A percentile compares a stretch with the other conserved stretches of the same genome.
Evolutionary conservation across 2,797 vertebrate genomes (phyloP).

Genomic region (Lagocephalus sceleratus): DNA sequence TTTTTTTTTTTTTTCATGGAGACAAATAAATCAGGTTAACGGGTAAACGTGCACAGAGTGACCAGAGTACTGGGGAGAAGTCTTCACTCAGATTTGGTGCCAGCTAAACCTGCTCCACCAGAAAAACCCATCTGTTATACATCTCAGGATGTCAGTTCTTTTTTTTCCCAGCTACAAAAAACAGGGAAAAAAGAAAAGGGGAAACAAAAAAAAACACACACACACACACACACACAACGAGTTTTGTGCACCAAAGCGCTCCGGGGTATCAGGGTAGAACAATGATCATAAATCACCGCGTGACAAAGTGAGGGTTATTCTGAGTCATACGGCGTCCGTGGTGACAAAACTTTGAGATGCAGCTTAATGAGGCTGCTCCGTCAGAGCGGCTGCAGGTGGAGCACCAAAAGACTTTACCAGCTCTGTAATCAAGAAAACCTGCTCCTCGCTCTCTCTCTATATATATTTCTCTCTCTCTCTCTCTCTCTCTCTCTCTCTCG

Average conservation of each 20-base stretch:
- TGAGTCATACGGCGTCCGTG: conserved; percentile 52
- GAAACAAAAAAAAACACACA: not conserved
- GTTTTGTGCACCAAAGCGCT: conserved; percentile 52
- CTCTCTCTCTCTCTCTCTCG: conserved; percentile 10
- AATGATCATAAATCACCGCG: conserved; percentile 63
- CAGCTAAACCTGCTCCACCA: conserved; percentile 28
- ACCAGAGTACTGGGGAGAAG: too few relatives aligned
- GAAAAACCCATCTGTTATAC: too few relatives aligned
- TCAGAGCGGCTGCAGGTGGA: conserved; percentile 32
- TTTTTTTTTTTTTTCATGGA: too few relatives aligned
- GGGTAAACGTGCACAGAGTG: too few relatives aligned
- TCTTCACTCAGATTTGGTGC: not conserved
- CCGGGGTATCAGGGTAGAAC: conserved; percentile 50
- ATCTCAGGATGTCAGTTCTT: too few relatives aligned
- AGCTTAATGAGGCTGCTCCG: conserved; percentile 61
- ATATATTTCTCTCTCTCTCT: conserved; percentile 15
- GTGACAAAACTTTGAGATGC: conserved; percentile 58
- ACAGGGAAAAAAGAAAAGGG: conserved; percentile 32
- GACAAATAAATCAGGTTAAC: too few relatives aligned
- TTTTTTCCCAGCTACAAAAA: too few relatives aligned
- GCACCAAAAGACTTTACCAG: conserved; percentile 35
- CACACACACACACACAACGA: too few relatives aligned
- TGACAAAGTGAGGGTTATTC: conserved; percentile 44
- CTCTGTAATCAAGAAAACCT: conserved; percentile 35
- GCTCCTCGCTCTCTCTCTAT: conserved; percentile 23